Percentiles rank a stretch among this genome's conserved stretches.
phyloP scores from a whole-genome alignment of 2,888 invertebrate genomes.

The Matsumyia berberina region DNA sequence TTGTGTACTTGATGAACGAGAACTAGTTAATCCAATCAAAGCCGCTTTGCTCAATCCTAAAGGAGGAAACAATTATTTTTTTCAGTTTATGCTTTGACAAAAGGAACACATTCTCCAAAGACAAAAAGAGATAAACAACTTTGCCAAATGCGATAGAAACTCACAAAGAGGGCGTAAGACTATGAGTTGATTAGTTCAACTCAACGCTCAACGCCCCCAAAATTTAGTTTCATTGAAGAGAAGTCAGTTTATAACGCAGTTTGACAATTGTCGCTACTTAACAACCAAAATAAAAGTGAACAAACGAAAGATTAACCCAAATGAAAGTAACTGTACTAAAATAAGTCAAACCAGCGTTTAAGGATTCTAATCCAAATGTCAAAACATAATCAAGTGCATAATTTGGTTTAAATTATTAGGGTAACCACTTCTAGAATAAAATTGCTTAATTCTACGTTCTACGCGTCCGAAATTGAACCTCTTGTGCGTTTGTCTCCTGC shows the following conservation, averaged over 20 bases:
- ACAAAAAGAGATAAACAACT: slow-evolving; percentile 19
- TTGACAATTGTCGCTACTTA: background rate
- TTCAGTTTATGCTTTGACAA: slow-evolving; percentile 14
- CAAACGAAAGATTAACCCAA: background rate
- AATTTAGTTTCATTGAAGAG: background rate
- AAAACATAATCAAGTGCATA: too few species aligned
- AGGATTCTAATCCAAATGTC: background rate
- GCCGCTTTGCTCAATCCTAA: slow-evolving; percentile 93
- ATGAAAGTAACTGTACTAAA: background rate
- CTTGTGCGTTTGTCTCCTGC: too few species aligned
- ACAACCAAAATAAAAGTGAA: background rate
- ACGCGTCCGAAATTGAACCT: too few species aligned
- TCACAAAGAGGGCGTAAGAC: background rate
- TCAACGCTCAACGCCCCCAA: slow-evolving; percentile 30
- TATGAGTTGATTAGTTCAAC: background rate
- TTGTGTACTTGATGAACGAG: slow-evolving; percentile 88
- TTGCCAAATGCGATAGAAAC: slow-evolving; percentile 36
- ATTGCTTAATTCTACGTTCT: too few species aligned
- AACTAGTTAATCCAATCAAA: slow-evolving; percentile 91
- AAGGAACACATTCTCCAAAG: slow-evolving; percentile 23
- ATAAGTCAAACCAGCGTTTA: background rate
- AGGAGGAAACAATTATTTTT: slow-evolving; percentile 46
- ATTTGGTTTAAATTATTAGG: too few species aligned
- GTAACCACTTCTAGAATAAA: too few species aligned
- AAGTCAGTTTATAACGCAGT: slow-evolving; percentile 21